Percentiles rank a stretch among this genome's conserved stretches.
Evolutionary conservation across 2,797 vertebrate genomes (phyloP).

Genomic region (Lepidocolaptes lacrymiger): DNA sequence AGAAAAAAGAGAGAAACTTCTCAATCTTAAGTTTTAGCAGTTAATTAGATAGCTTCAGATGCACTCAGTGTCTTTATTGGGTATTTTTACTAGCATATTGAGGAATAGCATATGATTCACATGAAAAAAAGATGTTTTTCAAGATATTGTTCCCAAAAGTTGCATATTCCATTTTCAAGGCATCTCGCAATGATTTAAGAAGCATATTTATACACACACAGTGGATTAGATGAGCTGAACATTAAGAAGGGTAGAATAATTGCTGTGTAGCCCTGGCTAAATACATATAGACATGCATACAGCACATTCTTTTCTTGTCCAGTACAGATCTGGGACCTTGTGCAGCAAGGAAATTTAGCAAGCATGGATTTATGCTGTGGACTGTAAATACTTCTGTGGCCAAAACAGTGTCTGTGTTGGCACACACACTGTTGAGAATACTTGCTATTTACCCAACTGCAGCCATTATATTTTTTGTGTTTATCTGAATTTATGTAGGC

Average conservation of each 20-base stretch:
- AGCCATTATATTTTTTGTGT: not conserved
- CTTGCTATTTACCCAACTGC: not conserved
- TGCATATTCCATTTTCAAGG: slow-evolving; percentile 17
- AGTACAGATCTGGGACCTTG: not conserved
- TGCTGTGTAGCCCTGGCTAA: not conserved
- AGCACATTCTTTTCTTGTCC: not conserved
- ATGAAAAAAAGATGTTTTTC: slow-evolving; percentile 29
- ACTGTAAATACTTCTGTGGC: slow-evolving; percentile 14
- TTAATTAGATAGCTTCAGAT: slow-evolving; percentile 31
- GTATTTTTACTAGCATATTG: slow-evolving; percentile 44
- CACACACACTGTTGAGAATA: not conserved
- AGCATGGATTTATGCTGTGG: not conserved
- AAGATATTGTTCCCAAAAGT: slow-evolving; percentile 2
- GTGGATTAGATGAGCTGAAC: not conserved
- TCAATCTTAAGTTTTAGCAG: slow-evolving; percentile 27
- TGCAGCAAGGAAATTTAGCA: not conserved
- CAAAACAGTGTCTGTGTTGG: slow-evolving; percentile 12
- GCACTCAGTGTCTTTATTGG: not conserved
- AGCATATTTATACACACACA: not conserved
- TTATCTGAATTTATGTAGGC: not conserved
- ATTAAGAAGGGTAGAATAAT: not conserved
- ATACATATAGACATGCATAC: not conserved
- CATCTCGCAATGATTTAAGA: not conserved
- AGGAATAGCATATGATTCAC: not conserved
- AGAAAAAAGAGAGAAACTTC: not conserved